Evolutionary conservation across 2,113 vertebrate species (phyloP).

Genomic region (Rhagologus leucostigma): DNA sequence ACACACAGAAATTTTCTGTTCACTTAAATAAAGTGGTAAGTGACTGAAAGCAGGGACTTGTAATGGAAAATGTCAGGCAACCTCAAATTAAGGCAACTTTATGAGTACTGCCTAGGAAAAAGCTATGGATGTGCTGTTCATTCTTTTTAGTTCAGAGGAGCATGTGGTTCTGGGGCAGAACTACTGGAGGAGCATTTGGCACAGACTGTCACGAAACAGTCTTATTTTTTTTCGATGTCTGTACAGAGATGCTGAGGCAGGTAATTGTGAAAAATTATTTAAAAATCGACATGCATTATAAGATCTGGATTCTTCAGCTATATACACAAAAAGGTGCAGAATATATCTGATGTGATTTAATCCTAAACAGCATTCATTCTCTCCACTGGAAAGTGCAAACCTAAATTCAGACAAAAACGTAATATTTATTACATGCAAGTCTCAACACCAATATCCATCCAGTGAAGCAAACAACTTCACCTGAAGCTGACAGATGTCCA

Average conservation of each 20-base stretch:
- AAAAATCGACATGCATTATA: not conserved
- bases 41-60: not conserved
- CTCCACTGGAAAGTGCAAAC: not conserved
- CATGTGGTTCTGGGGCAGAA: not conserved
- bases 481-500: not conserved
- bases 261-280: not conserved
- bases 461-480: not conserved
- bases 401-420: not conserved
- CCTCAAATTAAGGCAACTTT: not conserved
- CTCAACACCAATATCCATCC: not conserved
- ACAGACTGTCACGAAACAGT: not conserved
- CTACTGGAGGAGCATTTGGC: not conserved
- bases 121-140: not conserved
- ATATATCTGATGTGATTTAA: not conserved
- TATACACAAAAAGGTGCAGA: not conserved
- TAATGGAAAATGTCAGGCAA: not conserved
- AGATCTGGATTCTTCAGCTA: not conserved
- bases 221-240: not conserved
- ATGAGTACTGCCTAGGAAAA: not conserved
- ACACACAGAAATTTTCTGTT: not conserved
- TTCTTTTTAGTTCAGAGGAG: not conserved
- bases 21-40: not conserved
- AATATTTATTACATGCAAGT: not conserved
- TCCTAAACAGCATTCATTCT: not conserved
- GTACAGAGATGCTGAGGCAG: not conserved